Evolutionary conservation across 2,888 invertebrate genomes (phyloP), one percentile per base, ranked within the genome.

Genomic region (Dilophus febrilis): DNA sequence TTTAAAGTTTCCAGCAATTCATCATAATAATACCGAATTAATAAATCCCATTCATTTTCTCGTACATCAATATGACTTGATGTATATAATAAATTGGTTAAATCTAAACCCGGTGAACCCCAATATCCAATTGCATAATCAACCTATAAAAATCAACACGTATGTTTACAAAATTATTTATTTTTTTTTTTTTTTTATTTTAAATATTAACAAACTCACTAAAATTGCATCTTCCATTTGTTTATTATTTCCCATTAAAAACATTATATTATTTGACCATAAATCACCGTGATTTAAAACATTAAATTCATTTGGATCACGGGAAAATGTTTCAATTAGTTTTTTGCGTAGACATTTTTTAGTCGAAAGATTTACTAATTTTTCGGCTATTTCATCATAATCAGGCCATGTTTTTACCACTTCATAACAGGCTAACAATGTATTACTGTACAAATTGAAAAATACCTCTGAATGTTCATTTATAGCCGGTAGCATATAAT

Each of bases 251-350:
- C 17, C 34, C 3, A 37, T 32, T 31, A 35, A 12, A 16, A 42
- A 42, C 17, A 42, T 17, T 13, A 42, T 26, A 32, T 42, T 42
- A 6, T 42, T 35, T 6, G 35, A 12, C 42, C 42, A 42, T 13
- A 42, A 36, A 36, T 42, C 42, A 14, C 38, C 38, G 30, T 42
- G 38, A 29, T 22, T 30, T 3, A 42, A 35, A 26, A 38, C 38
- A 14, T 29, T 34, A 19, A 41, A 41, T 18, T 41, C 41, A 30
- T 26, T 29, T 5, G 16, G 8, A 19, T 41, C 38, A 30, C 13
- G 19, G 4, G 22, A 12, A 19, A 41, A 35, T 29, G 38, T 30
- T 28, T 41, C 41, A 3, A 29, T 19, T 12, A 34, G 11, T 34
- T 41, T 35, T 16, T 19, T 13, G 11, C 14, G 13, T 5, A 10